Conservation (phyloP, 1,140 invertebrate species). For the Brachionus koreanus region DNA sequence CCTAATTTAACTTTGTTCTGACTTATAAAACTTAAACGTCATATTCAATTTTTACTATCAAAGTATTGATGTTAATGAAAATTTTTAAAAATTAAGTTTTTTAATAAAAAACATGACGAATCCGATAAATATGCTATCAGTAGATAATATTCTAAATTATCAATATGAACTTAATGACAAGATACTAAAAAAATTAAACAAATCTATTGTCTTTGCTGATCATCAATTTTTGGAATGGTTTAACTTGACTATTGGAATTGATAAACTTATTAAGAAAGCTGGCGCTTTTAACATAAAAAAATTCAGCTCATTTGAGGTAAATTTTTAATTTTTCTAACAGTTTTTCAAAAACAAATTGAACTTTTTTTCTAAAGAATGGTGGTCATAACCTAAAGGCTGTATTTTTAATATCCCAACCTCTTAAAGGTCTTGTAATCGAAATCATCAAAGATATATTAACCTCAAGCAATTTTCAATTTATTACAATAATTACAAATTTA, state of each 20-base stretch:
- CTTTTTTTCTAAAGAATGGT: background rate
- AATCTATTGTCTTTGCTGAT: conserved; percentile 31
- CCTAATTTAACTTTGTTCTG: background rate
- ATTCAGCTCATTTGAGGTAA: conserved; percentile 41
- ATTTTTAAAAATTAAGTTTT: background rate
- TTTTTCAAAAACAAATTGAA: background rate
- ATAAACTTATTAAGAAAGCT: conserved; percentile 19
- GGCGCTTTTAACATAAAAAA: conserved; percentile 37
- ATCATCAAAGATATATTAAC: conserved; percentile 1
- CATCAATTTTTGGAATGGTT: conserved; percentile 39
- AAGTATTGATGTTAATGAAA: background rate
- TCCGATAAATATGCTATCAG: background rate
- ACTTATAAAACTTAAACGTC: background rate
- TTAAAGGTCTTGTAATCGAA: conserved; percentile 14
- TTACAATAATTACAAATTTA: conserved; percentile 39
- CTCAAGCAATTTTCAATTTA: conserved; percentile 38
- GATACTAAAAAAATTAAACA: conserved; percentile 36
- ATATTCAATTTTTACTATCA: background rate
- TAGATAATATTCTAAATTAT: background rate
- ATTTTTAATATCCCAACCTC: conserved; percentile 23
- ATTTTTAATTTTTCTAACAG: background rate
- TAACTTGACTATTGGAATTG: conserved; percentile 5
- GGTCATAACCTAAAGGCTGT: conserved; percentile 16
- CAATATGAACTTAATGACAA: background rate
- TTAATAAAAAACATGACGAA: conserved; percentile 36